Evolutionary conservation across 2,888 invertebrate genomes (phyloP).

Genomic region (Dione juno): DNA sequence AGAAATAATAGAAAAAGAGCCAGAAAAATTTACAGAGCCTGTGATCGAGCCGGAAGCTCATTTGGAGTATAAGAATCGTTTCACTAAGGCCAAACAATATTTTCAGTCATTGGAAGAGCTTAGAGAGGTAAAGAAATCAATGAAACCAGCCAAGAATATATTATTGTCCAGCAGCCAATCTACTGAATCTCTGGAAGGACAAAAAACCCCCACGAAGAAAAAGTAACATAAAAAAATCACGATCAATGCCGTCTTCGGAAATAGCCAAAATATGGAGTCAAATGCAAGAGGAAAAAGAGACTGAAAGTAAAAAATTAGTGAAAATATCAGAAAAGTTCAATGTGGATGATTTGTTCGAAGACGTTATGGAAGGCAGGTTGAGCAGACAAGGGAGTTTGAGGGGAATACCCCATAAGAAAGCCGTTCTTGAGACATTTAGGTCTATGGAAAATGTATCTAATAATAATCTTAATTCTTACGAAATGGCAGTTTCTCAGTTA

Average conservation of each 20-base stretch:
- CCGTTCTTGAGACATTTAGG: constrained; percentile 78
- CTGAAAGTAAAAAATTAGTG: constrained; percentile 59
- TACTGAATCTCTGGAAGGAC: constrained; percentile 69
- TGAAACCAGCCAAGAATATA: constrained; percentile 74
- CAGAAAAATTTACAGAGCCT: constrained; percentile 58
- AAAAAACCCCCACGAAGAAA: constrained; percentile 48
- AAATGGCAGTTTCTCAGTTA: constrained; percentile 66
- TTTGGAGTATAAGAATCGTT: constrained; percentile 74
- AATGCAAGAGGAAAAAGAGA: constrained; percentile 60
- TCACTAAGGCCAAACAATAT: constrained; percentile 76
- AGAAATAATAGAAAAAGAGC: constrained; percentile 70
- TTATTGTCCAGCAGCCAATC: constrained; percentile 62
- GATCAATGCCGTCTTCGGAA: constrained; percentile 76
- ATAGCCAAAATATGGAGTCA: constrained; percentile 72
- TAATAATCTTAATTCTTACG: constrained; percentile 69
- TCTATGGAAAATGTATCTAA: constrained; percentile 78
- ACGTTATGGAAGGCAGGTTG: constrained; percentile 75
- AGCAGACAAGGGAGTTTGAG: constrained; percentile 79
- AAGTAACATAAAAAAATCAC: constrained; percentile 66
- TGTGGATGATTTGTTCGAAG: constrained; percentile 78
- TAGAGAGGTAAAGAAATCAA: constrained; percentile 60
- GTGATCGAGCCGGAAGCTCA: constrained; percentile 56
- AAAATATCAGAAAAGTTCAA: constrained; percentile 82
- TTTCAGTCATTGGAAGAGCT: constrained; percentile 79
- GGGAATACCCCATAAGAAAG: constrained; percentile 81